Conservation (phyloP, 2,113 vertebrate genomes). For the Sinosuthora webbiana region DNA sequence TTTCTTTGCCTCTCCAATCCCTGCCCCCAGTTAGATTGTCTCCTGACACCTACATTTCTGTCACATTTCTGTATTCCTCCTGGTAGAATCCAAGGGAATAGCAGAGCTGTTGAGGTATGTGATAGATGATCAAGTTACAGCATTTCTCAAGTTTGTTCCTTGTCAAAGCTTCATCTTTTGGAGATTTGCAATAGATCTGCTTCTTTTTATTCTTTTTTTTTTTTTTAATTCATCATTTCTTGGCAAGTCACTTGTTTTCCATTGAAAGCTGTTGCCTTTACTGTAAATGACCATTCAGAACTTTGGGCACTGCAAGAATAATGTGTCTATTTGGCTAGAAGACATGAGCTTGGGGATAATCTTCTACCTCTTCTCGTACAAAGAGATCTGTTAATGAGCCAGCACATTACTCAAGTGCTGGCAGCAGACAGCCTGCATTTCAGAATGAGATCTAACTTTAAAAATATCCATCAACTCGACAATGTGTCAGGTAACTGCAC, state of each 20-base stretch:
- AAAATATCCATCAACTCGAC: conserved; percentile 4
- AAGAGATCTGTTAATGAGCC: conserved; percentile 51
- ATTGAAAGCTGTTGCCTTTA: conserved; percentile 55
- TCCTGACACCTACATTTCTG: neutral
- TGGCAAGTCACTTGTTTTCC: conserved; percentile 60
- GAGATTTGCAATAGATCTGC: neutral
- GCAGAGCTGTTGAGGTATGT: neutral
- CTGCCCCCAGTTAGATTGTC: neutral
- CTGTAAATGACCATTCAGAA: conserved; percentile 67
- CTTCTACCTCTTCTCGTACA: conserved; percentile 33
- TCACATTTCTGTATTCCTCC: neutral
- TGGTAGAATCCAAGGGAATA: neutral
- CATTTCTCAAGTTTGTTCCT: neutral
- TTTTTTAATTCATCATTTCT: neutral
- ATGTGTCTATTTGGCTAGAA: conserved; percentile 56
- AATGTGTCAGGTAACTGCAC: neutral
- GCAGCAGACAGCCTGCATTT: conserved; percentile 15
- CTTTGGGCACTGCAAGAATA: conserved; percentile 48
- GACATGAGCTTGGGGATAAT: conserved; percentile 53
- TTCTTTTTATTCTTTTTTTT: neutral
- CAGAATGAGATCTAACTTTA: neutral
- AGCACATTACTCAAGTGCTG: conserved; percentile 49
- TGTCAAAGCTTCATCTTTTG: conserved; percentile 13
- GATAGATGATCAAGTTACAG: neutral
- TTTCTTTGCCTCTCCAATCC: neutral